phyloP scores from a whole-genome alignment of 2,797 vertebrate genomes.

The Catharus ustulatus region DNA sequence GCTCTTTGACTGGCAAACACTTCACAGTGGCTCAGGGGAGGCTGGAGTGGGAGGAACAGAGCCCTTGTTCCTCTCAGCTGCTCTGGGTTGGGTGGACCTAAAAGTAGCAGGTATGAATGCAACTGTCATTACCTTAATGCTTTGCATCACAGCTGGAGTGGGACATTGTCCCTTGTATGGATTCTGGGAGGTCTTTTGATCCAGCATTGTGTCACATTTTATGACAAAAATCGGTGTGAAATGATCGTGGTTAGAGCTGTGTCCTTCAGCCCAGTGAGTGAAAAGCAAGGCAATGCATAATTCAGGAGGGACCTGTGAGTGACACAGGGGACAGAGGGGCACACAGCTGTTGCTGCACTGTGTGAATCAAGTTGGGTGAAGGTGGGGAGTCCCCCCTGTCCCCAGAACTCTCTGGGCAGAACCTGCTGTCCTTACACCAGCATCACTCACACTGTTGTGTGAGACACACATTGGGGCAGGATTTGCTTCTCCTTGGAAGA shows the following conservation, averaged over 20 bases:
- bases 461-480: not conserved
- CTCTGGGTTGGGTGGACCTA: not conserved
- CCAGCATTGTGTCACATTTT: not conserved
- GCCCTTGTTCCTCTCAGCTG: not conserved
- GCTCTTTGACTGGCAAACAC: not conserved
- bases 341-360: rapidly evolving
- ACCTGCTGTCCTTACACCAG: not conserved
- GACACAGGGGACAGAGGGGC: not conserved
- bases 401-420: not conserved
- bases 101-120: not conserved
- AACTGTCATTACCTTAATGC: not conserved
- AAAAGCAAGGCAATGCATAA: not conserved
- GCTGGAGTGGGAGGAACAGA: constrained; percentile 5
- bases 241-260: not conserved
- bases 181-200: not conserved
- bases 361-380: not conserved
- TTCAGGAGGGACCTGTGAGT: not conserved
- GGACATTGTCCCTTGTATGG: not conserved
- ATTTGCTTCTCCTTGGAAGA: not conserved
- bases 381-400: not conserved
- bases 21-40: not conserved
- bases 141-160: not conserved
- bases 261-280: not conserved
- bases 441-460: too few species aligned
- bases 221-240: not conserved